Conservation (phyloP, 2,113 vertebrate species). For the Cathartes aura region DNA sequence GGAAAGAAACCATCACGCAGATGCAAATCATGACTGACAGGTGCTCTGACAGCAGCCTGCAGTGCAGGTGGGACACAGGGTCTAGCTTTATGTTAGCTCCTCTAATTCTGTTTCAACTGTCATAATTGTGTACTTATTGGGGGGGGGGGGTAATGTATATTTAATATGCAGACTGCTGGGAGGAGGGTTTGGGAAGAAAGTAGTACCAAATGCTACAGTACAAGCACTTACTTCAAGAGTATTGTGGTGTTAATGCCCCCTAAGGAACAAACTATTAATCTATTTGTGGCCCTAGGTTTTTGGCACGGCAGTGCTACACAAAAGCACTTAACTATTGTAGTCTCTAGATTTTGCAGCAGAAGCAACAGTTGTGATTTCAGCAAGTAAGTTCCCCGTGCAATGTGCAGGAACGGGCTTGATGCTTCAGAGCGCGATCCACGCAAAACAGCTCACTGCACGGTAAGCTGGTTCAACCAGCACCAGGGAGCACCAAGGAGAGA, state of each 20-base stretch:
- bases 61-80: neutral
- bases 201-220: neutral
- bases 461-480: neutral
- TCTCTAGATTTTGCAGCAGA: neutral
- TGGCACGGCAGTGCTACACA: neutral
- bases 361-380: neutral
- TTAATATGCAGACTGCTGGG: neutral
- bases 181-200: neutral
- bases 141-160: neutral
- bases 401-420: neutral
- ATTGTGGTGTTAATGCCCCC: neutral
- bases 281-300: neutral
- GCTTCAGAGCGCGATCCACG: fast-evolving
- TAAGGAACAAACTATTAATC: neutral
- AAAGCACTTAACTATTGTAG: neutral
- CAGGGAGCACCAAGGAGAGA: fast-evolving
- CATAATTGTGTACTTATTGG: neutral
- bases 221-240: neutral
- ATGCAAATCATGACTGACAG: neutral
- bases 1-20: neutral
- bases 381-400: neutral
- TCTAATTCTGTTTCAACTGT: neutral
- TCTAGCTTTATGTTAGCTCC: neutral
- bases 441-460: neutral
- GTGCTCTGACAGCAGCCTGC: neutral